Conservation (phyloP, 2,888 invertebrate species). For the Drosophila tanythrix region DNA sequence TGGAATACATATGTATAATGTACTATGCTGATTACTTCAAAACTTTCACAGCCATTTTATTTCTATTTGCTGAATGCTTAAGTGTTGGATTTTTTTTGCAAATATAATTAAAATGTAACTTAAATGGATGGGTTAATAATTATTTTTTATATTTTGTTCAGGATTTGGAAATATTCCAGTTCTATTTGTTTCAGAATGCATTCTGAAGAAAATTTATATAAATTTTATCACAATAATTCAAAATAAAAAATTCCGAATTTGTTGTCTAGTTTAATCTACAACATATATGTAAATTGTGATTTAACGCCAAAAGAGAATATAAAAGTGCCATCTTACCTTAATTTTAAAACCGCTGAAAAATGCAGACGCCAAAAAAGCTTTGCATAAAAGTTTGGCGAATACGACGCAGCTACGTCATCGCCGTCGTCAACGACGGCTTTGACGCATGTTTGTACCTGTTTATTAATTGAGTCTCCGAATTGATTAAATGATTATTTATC, state of each 20-base stretch:
- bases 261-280: not conserved
- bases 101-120: not conserved
- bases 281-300: not conserved
- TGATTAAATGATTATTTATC: slow-evolving; percentile 66
- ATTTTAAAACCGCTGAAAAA: slow-evolving; percentile 11
- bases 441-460: slow-evolving; percentile 18
- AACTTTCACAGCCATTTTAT: not conserved
- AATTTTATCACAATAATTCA: not conserved
- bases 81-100: not conserved
- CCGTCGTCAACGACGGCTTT: slow-evolving; percentile 12
- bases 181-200: not conserved
- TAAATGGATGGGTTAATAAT: no score
- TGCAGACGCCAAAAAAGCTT: slow-evolving; percentile 14
- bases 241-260: not conserved
- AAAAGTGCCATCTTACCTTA: not conserved
- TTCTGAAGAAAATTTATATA: not conserved
- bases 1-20: not conserved
- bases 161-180: not conserved
- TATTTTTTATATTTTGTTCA: not conserved
- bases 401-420: not conserved
- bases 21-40: not conserved
- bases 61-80: not conserved
- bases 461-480: slow-evolving; percentile 58
- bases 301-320: not conserved
- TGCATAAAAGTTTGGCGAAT: slow-evolving; percentile 13